These are phyloP conservation scores for Heterotilapia buettikoferi DNA, from an alignment of 2,113 vertebrate genomes.

Conservation along the genomic window DNA sequence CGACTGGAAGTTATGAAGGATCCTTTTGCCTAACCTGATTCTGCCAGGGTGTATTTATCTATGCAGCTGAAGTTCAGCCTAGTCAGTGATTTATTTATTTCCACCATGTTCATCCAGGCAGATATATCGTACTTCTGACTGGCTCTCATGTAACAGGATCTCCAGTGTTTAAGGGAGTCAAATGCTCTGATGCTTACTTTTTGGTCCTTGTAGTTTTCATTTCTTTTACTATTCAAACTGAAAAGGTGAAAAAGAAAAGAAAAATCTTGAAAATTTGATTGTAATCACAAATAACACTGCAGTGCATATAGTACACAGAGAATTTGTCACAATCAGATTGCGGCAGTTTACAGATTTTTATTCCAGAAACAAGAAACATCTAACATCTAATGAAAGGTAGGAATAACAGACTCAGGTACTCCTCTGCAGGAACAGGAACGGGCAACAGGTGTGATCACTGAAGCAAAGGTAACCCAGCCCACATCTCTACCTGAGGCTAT, in stretches of 20 bases:
- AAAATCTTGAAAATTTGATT: neutral
- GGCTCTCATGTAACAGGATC: neutral
- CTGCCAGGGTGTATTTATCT: slow-evolving; percentile 37
- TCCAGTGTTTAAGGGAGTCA: neutral
- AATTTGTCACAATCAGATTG: neutral
- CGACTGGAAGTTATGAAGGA: neutral
- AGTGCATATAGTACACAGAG: neutral
- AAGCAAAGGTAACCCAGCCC: neutral
- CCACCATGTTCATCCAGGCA: slow-evolving; percentile 46
- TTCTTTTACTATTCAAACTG: neutral
- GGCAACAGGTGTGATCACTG: neutral
- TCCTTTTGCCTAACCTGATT: slow-evolving; percentile 36
- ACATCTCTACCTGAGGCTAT: neutral
- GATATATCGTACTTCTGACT: neutral
- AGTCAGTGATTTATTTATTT: slow-evolving; percentile 50
- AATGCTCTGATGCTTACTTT: neutral
- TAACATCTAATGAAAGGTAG: neutral
- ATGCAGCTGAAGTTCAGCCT: slow-evolving; percentile 5
- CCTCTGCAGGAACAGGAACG: neutral
- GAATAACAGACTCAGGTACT: neutral
- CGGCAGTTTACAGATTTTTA: neutral
- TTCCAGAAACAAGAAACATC: neutral
- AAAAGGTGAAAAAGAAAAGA: neutral
- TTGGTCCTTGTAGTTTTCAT: neutral
- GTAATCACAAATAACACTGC: neutral